Base-by-base conservation (phyloP, 2,797 vertebrate species). In the Paramormyrops hopkinsi region DNA sequence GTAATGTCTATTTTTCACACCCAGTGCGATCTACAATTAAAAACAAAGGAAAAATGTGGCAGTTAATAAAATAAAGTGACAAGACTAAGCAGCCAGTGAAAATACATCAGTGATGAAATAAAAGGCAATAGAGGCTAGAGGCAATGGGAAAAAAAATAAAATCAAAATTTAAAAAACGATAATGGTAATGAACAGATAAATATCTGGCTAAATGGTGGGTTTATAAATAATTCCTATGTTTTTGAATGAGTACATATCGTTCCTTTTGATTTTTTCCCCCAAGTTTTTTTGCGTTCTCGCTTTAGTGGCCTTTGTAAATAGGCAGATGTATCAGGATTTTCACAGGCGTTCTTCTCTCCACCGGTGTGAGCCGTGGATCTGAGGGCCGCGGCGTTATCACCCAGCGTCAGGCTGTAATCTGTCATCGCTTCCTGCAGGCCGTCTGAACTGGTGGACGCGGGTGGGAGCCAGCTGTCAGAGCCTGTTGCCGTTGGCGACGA, bases 361-460 rank as follows among this genome's bases (percentile, higher is more conserved):
- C 17, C 17, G 4, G 12, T 19, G 29, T 3, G 33, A 76, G 69
- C 33, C 4, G 69, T 14, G 25, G 62, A 12, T 69, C 62, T 69
- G 25, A 33, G 62, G 25, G 25, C 69, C 6, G 33, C 12, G 17
- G 14, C 4, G 12, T 19, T 76, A 37, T 76, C 69, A 76, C 14
- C 14, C 25, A 8, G 51, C 11, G 85, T 33, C 51, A 69, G 50
- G 8, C 19, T 83, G 22, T 86, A 54, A 54, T 56, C 25, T 56
- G 4, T 86, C 29, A 46, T 22, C 88, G 48, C 82, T 48, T 62
- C 73, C 85, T 85, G 51, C 92, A 99, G 98, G 98, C 41, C 97
- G 98, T 0, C 95, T 99, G 88, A 99, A 99, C 93, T 99, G 98
- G 98, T 99, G 98, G 98, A 97, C 96, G 0, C 96, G 95, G 2